Evolutionary conservation across 2,888 invertebrate species (phyloP).

Genomic region (Tineola bisselliella): DNA sequence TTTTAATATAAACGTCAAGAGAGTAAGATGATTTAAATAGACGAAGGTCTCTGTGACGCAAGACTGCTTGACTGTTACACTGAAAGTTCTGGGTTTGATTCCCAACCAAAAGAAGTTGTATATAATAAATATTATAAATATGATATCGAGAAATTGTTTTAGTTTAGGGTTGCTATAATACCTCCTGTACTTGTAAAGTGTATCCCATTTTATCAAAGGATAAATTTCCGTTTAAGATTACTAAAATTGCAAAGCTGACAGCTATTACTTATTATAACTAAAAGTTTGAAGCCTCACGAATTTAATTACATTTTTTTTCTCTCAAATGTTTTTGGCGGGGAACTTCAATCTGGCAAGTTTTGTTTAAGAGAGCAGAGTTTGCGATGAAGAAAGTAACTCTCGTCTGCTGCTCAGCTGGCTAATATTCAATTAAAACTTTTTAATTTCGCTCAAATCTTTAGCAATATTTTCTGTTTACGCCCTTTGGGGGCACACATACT

Average conservation of each 20-base stretch:
- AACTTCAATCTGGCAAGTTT: constrained; percentile 35
- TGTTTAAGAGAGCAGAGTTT: constrained; percentile 27
- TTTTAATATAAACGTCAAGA: no score
- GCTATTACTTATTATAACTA: constrained; percentile 5
- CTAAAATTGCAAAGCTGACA: background rate
- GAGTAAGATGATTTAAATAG: no score
- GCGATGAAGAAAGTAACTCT: constrained; percentile 33
- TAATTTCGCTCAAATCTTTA: constrained; percentile 42
- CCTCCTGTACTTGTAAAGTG: no score
- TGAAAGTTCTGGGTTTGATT: no score
- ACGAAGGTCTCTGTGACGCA: no score
- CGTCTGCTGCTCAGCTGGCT: constrained; percentile 41
- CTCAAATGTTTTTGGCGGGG: constrained; percentile 25
- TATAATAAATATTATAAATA: no score
- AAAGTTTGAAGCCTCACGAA: constrained; percentile 1
- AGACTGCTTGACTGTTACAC: no score
- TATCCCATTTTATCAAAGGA: background rate
- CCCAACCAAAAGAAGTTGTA: no score
- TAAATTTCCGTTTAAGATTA: background rate
- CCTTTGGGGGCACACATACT: constrained; percentile 4
- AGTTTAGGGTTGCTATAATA: no score
- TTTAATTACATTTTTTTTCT: constrained; percentile 9
- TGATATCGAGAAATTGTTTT: no score
- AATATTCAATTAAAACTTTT: constrained; percentile 62
- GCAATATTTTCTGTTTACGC: constrained; percentile 45